phyloP scores from a whole-genome alignment of 2,113 vertebrate genomes.

The Isichthys henryi region DNA sequence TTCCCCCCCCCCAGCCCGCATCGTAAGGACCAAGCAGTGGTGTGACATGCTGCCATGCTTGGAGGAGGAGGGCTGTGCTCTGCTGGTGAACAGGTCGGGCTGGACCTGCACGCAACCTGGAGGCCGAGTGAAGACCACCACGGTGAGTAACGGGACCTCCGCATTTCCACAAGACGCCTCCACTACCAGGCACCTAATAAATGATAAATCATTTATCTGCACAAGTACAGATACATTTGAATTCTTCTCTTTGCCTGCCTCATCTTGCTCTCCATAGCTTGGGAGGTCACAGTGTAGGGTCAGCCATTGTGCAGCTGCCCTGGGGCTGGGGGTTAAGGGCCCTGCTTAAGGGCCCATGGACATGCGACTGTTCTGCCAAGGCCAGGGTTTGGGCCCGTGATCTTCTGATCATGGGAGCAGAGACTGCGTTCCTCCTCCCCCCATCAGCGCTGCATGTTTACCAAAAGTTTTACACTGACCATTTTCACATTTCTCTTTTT shows the following conservation, averaged over 20 bases:
- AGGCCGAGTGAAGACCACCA: conserved; percentile 95
- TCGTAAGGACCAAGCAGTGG: conserved; percentile 95
- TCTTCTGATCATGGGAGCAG: background rate
- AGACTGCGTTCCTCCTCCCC: background rate
- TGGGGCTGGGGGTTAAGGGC: background rate
- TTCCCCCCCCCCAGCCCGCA: conserved; percentile 64
- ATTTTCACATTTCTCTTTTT: background rate
- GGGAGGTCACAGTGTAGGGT: background rate
- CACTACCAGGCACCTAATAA: background rate
- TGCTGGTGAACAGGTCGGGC: conserved; percentile 95
- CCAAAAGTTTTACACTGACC: background rate
- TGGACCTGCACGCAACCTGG: conserved; percentile 99
- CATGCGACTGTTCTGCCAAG: background rate
- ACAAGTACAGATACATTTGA: background rate
- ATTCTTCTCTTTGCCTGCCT: background rate
- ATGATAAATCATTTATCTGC: background rate
- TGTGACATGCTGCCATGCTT: conserved; percentile 98
- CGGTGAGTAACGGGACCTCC: conserved; percentile 61
- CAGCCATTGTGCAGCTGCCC: background rate
- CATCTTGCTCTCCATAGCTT: background rate
- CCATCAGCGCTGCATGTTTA: background rate
- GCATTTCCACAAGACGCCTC: background rate
- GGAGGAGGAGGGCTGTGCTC: conserved; percentile 94
- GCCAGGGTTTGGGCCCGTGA: background rate
- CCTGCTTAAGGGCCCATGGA: background rate